These are phyloP conservation scores for Hippolais icterina DNA, from an alignment of 2,113 vertebrate species.

Conservation along the genomic window DNA sequence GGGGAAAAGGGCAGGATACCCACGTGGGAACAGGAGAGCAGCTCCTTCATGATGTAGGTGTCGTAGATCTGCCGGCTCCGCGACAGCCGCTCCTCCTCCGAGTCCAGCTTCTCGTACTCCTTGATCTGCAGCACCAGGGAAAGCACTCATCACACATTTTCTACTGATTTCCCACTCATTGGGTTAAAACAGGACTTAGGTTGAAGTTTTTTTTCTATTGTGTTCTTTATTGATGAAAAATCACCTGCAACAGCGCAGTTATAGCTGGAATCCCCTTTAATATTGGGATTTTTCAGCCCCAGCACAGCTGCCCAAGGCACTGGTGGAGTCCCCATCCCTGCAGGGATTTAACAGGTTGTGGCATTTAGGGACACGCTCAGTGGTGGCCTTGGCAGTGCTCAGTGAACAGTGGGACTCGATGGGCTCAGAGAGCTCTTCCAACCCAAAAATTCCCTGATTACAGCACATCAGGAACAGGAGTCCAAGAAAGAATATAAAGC, in stretches of 20 bases:
- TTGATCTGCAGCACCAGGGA: constrained; percentile 77
- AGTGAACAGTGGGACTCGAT: background rate
- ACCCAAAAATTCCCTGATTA: background rate
- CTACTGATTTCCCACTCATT: background rate
- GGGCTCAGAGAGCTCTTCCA: background rate
- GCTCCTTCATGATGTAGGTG: constrained; percentile 96
- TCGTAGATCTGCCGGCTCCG: constrained; percentile 95
- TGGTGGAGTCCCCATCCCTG: background rate
- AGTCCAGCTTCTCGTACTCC: constrained; percentile 95
- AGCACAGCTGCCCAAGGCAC: background rate
- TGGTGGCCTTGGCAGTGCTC: background rate
- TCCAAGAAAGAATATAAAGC: background rate
- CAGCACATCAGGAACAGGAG: fast-evolving
- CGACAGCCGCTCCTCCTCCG: constrained; percentile 85
- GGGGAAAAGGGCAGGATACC: background rate
- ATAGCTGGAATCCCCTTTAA: fast-evolving
- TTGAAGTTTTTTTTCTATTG: background rate
- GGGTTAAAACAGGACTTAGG: background rate
- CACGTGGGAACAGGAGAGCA: constrained; percentile 95
- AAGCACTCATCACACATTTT: background rate
- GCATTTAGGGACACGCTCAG: background rate
- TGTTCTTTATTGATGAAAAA: background rate
- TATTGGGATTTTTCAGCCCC: background rate
- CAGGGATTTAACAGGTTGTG: background rate
- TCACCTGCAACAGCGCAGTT: fast-evolving